Base-by-base conservation (phyloP, 1,140 invertebrate species). In the Charaxes varanes region DNA sequence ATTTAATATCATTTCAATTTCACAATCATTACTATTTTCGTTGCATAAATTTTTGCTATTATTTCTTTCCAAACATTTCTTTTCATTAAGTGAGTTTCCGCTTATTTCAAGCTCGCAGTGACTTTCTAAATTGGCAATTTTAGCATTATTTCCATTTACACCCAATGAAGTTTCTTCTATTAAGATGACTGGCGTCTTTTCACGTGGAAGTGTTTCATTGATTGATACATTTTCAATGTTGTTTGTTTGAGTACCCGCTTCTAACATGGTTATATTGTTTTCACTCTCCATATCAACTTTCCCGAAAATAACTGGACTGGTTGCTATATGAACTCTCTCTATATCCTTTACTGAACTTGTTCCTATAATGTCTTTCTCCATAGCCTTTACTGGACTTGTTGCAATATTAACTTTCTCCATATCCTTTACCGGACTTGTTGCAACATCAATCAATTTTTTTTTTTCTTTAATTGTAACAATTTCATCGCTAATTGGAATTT, bases 1-100 rank as follows among this genome's bases (percentile, higher is more conserved):
- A 31, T 38, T 60, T 38, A 82, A 59, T 51, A 79, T 82, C 40
- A 43, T 63, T 44, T 70, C 62, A 18, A 82, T 53, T 62, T 82
- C 77, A 36, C 8, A 13, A 56, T 81, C 72, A 41, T 47, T 46
- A 35, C 28, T 53, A 15, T 22, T 49, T 18, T 61, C 54, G 8
- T 56, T 45, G 24, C 26, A 35, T 17, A 54, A 14, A 35, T 62
- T 57, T 10, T 46, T 61, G 46, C 63, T 72, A 34, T 53, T 70
- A 32, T 71, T 66, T 8, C 53, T 23, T 37, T 68, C 60, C 27
- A 72, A 37, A 34, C 58, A 63, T 45, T 37, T 42, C 36, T 48
- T 61, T 53, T 69, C 52, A 33, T 56, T 30, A 19, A 23, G 16
- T 17, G 42, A 15, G 24, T 47, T 38, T 18, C 34, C 26, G 22